phyloP scores from a whole-genome alignment of 2,113 vertebrate genomes.

The Tychaedon coryphoeus region DNA sequence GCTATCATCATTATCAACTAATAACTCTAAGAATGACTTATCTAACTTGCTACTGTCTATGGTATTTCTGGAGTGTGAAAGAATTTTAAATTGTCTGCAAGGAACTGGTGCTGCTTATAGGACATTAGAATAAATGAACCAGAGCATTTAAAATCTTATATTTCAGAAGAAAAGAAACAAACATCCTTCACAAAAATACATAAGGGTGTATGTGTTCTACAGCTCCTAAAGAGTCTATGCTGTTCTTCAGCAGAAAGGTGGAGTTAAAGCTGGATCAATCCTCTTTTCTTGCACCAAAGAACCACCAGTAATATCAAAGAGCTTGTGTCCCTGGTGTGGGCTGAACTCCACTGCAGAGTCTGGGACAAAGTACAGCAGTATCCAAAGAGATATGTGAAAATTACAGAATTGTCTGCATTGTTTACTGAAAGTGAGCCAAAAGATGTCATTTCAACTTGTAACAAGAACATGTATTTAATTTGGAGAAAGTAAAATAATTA shows the following conservation, averaged over 20 bases:
- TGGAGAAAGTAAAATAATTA: neutral
- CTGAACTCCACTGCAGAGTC: neutral
- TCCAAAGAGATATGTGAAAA: neutral
- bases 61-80: constrained; percentile 48
- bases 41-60: constrained; percentile 26
- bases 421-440: neutral
- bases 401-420: neutral
- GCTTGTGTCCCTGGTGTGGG: neutral
- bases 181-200: neutral
- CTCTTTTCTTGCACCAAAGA: neutral
- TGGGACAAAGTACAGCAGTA: neutral
- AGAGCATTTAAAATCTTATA: neutral
- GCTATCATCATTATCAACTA: constrained; percentile 55
- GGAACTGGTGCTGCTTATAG: neutral
- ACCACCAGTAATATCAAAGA: neutral
- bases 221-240: neutral
- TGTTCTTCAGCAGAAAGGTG: neutral
- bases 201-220: neutral
- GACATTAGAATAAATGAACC: constrained; percentile 45
- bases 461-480: neutral
- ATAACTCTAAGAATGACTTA: constrained; percentile 58
- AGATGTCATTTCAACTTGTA: neutral
- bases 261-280: neutral
- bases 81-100: constrained; percentile 50
- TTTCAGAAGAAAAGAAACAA: constrained; percentile 22